A percentile compares a stretch with the other conserved stretches of the same genome.
These are phyloP conservation scores for Adelognathus sp. DNA, from an alignment of 2,888 invertebrate species.

Conservation along the genomic window DNA sequence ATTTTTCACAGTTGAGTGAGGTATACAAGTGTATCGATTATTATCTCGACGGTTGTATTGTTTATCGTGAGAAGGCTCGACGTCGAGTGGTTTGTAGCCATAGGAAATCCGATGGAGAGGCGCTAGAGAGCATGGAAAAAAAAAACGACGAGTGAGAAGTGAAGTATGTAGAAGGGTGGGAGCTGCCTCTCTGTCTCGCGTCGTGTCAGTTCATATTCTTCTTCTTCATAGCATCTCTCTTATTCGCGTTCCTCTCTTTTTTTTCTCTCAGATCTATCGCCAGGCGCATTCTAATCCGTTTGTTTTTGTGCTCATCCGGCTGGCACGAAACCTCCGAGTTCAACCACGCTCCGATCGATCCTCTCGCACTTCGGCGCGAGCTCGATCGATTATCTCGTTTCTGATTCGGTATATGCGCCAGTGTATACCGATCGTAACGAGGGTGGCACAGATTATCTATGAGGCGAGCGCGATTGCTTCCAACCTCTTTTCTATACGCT, in stretches of 20 bases:
- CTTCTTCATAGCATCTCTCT: no score
- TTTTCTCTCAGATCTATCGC: not conserved
- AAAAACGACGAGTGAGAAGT: not conserved
- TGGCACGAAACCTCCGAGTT: constrained; percentile 40
- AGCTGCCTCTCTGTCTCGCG: not conserved
- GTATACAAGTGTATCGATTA: constrained; percentile 14
- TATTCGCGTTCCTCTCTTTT: not conserved
- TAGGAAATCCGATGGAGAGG: not conserved
- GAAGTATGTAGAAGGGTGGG: constrained; percentile 4
- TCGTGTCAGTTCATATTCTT: constrained; percentile 41
- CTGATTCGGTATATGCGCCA: constrained; percentile 13
- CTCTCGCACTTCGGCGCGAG: constrained; percentile 37
- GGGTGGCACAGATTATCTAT: constrained; percentile 48
- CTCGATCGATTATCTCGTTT: constrained; percentile 42
- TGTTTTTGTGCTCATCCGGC: constrained; percentile 48
- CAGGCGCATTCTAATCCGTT: constrained; percentile 43
- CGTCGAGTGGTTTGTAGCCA: constrained; percentile 3
- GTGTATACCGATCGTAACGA: constrained; percentile 32
- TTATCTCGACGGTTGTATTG: constrained; percentile 8
- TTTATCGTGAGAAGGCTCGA: constrained; percentile 9
- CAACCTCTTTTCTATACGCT: constrained; percentile 38
- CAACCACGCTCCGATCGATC: constrained; percentile 50
- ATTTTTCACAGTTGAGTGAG: not conserved
- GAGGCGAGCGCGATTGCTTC: constrained; percentile 40
- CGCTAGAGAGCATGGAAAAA: not conserved